Conservation (phyloP, 1,140 invertebrate genomes). For the Mycetomoellerius zeteki region DNA sequence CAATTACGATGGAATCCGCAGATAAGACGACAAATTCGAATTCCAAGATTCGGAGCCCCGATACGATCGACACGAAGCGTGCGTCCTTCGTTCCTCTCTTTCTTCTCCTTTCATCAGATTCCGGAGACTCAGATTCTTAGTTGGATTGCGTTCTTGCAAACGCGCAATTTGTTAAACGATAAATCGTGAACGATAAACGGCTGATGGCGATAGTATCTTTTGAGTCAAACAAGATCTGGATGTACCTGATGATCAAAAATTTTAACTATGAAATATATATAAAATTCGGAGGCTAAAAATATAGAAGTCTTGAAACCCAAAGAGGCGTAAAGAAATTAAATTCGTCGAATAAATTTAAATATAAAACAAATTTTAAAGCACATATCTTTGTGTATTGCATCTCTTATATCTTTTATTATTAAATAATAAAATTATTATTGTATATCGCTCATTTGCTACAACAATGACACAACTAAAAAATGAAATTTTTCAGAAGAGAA, state of each 20-base stretch:
- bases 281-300: neutral
- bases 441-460: no score
- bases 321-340: neutral
- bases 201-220: conserved; percentile 2
- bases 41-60: conserved; percentile 80
- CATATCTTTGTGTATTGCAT: neutral
- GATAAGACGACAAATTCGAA: conserved; percentile 83
- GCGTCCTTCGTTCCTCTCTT: neutral
- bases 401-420: neutral
- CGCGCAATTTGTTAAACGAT: conserved; percentile 36
- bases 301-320: neutral
- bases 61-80: conserved; percentile 79
- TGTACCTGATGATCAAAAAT: neutral
- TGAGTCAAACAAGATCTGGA: neutral
- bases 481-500: no score
- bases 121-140: neutral
- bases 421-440: neutral
- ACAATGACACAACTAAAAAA: no score
- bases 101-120: conserved; percentile 11
- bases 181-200: conserved; percentile 17
- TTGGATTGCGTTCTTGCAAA: conserved; percentile 1
- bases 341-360: neutral
- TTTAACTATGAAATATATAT: neutral
- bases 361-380: neutral
- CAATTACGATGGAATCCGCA: conserved; percentile 84